These are phyloP conservation scores for Pediacus dermestoides DNA, from an alignment of 2,888 invertebrate species.

Conservation along the genomic window DNA sequence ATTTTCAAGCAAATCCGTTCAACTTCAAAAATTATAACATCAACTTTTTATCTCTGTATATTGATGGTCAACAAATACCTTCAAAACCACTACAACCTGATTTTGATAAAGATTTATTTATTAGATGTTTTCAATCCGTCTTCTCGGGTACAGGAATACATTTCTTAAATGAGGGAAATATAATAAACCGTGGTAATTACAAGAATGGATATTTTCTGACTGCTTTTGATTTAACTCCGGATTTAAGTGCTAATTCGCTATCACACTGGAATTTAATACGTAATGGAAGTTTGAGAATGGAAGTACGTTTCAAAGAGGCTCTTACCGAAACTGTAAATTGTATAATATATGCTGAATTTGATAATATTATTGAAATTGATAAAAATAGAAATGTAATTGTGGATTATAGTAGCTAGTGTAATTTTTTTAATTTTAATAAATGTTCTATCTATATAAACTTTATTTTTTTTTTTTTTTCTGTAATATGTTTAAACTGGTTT, in stretches of 20 bases:
- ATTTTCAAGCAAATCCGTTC: neutral
- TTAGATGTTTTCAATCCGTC: slow-evolving; percentile 31
- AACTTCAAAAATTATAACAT: slow-evolving; percentile 6
- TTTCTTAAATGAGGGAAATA: slow-evolving; percentile 1
- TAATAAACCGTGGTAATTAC: neutral
- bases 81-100: slow-evolving; percentile 12
- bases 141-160: no score
- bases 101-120: slow-evolving; percentile 13
- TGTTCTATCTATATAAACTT: no score
- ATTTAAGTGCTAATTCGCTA: no score
- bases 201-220: neutral
- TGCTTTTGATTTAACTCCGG: no score
- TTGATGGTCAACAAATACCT: slow-evolving; percentile 9
- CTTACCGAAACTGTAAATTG: no score
- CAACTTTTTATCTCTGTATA: slow-evolving; percentile 24
- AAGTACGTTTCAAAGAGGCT: slow-evolving; percentile 1
- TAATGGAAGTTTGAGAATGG: neutral
- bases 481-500: no score
- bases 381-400: slow-evolving; percentile 23
- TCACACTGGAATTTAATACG: no score
- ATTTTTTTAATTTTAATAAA: no score
- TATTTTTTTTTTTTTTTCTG: no score
- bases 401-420: slow-evolving; percentile 17
- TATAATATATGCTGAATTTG: no score
- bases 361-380: no score